phyloP scores from a whole-genome alignment of 1,140 invertebrate genomes.

The Scylla paramamosain region DNA sequence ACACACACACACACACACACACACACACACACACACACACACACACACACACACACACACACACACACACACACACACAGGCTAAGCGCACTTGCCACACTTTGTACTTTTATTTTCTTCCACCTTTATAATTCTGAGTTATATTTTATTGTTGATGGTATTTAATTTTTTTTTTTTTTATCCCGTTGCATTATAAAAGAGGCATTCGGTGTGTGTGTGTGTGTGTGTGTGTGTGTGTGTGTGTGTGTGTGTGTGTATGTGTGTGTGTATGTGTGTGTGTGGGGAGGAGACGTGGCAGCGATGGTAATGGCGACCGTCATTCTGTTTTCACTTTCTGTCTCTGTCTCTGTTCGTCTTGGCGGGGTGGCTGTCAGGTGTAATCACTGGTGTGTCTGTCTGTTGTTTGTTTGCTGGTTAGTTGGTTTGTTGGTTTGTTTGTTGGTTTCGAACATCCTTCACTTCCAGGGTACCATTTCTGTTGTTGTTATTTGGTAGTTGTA shows the following conservation, averaged over 20 bases:
- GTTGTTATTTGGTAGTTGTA: too few species aligned
- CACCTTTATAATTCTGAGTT: neutral
- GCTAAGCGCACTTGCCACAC: neutral
- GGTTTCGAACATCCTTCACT: too few species aligned
- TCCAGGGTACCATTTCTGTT: too few species aligned
- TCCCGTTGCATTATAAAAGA: neutral
- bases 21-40: neutral
- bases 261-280: neutral
- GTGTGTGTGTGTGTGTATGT: neutral
- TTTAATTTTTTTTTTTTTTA: neutral
- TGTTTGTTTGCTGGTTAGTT: too few species aligned
- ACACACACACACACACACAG: neutral
- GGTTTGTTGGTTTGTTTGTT: too few species aligned
- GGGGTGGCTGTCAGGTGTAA: neutral
- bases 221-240: neutral
- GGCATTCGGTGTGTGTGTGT: neutral
- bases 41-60: neutral
- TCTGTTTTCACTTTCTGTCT: slow-evolving; percentile 11
- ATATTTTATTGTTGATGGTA: neutral
- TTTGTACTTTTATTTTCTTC: neutral
- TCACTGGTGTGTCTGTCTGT: neutral
- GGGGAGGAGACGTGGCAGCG: neutral
- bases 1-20: too few species aligned
- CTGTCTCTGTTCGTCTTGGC: neutral
- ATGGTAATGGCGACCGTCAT: neutral